phyloP scores from a whole-genome alignment of 1,140 invertebrate species.

The Drosophila truncata region DNA sequence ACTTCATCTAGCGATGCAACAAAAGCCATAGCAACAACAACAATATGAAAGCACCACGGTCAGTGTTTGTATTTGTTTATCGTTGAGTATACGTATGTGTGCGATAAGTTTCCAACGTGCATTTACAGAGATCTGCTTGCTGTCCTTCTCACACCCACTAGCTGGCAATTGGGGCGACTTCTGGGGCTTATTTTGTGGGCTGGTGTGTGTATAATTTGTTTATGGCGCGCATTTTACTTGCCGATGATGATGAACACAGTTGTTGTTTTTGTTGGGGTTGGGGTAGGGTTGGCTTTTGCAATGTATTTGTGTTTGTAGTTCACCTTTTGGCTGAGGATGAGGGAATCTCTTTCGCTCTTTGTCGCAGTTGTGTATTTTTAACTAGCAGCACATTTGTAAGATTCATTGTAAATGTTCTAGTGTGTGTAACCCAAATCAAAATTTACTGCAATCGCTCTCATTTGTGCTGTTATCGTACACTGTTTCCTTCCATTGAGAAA shows the following conservation, averaged over 20 bases:
- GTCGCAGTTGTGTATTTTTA: slow-evolving; percentile 45
- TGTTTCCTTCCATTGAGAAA: slow-evolving; percentile 27
- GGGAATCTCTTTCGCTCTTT: slow-evolving; percentile 23
- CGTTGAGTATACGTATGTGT: slow-evolving; percentile 12
- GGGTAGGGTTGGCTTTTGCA: slow-evolving; percentile 45
- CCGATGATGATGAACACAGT: slow-evolving; percentile 13
- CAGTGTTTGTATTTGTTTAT: slow-evolving; percentile 27
- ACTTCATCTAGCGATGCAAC: slow-evolving; percentile 42
- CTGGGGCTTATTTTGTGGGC: slow-evolving; percentile 24
- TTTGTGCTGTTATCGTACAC: slow-evolving; percentile 39
- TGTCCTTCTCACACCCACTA: slow-evolving; percentile 28
- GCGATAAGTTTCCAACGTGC: slow-evolving; percentile 56
- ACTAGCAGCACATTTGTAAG: slow-evolving; percentile 26
- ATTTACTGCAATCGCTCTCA: slow-evolving; percentile 28
- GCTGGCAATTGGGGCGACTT: slow-evolving; percentile 13
- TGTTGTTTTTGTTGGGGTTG: slow-evolving; percentile 55
- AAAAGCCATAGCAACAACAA: slow-evolving; percentile 38
- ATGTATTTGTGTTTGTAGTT: slow-evolving; percentile 11
- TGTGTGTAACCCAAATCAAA: slow-evolving; percentile 39
- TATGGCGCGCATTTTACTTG: slow-evolving; percentile 71
- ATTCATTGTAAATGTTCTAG: slow-evolving; percentile 22
- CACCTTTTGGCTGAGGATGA: slow-evolving; percentile 32
- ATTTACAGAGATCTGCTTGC: slow-evolving; percentile 49
- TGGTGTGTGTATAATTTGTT: slow-evolving; percentile 63
- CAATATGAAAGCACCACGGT: slow-evolving; percentile 34